A percentile compares a stretch with the other conserved stretches of the same genome.
These are phyloP conservation scores for Poeciliopsis prolifica DNA, from an alignment of 2,113 vertebrate species.

Conservation along the genomic window DNA sequence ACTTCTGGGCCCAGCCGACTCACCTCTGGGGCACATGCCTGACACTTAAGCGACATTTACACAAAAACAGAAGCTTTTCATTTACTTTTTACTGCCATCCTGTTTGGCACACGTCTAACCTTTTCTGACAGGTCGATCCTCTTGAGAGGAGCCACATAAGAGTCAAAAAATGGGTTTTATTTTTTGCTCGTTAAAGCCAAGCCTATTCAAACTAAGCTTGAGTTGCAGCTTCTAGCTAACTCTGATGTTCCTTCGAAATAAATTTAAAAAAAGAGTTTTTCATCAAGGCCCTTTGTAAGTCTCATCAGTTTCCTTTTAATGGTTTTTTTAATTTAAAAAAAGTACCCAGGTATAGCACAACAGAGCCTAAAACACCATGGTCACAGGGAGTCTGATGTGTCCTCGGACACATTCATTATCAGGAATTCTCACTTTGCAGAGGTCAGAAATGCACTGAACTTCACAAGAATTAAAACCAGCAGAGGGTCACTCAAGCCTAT, in stretches of 20 bases:
- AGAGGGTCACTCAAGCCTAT: conserved; percentile 65
- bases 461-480: conserved; percentile 75
- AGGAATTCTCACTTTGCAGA: conserved; percentile 72
- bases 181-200: conserved; percentile 47
- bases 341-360: conserved; percentile 70
- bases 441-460: conserved; percentile 66
- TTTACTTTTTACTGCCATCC: conserved; percentile 42
- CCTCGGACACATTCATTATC: conserved; percentile 63
- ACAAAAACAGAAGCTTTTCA: conserved; percentile 40
- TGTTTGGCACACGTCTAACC: conserved; percentile 45
- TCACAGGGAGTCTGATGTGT: conserved; percentile 43
- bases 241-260: conserved; percentile 43
- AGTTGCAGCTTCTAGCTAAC: conserved; percentile 55
- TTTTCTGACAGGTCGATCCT: conserved; percentile 35
- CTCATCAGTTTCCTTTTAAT: conserved; percentile 29
- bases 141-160: conserved; percentile 18
- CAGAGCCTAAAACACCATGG: conserved; percentile 39
- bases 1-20: conserved; percentile 76
- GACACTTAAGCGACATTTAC: conserved; percentile 67
- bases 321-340: conserved; percentile 40
- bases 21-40: conserved; percentile 67
- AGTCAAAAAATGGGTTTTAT: conserved; percentile 31
- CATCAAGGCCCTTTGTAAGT: conserved; percentile 41
- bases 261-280: conserved; percentile 20
- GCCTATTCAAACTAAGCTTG: conserved; percentile 42